Conservation (phyloP, 2,888 invertebrate species). For the Brenthis ino region DNA sequence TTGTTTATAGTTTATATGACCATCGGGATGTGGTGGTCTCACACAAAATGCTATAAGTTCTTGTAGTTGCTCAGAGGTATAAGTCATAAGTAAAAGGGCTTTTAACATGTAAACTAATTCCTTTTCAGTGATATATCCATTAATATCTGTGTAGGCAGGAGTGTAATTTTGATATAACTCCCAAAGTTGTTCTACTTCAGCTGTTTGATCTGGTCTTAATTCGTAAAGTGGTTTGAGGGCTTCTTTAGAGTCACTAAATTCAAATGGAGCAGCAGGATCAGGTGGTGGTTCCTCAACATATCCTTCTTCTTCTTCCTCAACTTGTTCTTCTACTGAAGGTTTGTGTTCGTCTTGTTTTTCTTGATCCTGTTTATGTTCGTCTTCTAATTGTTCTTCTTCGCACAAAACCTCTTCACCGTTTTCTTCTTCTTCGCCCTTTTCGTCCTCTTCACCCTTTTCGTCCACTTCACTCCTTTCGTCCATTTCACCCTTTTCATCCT, state of each 20-base stretch:
- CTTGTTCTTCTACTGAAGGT: conserved; percentile 45
- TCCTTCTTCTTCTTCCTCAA: conserved; percentile 63
- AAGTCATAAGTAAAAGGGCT: conserved; percentile 63
- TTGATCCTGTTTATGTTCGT: conserved; percentile 41
- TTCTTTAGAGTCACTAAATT: conserved; percentile 68
- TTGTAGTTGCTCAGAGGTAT: conserved; percentile 67
- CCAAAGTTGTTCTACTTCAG: conserved; percentile 73
- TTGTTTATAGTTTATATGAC: conserved; percentile 67
- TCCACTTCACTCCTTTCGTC: conserved; percentile 44
- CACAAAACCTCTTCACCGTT: conserved; percentile 38
- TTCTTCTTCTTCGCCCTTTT: conserved; percentile 39
- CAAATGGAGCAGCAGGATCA: conserved; percentile 69
- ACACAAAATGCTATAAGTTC: conserved; percentile 67
- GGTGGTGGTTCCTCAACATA: conserved; percentile 64
- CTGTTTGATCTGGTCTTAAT: conserved; percentile 66
- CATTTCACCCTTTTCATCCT: conserved; percentile 41
- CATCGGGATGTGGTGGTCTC: conserved; percentile 65
- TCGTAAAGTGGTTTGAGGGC: conserved; percentile 61
- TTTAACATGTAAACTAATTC: conserved; percentile 72
- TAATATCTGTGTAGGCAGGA: conserved; percentile 68
- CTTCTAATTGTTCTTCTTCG: conserved; percentile 38
- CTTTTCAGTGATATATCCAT: conserved; percentile 67
- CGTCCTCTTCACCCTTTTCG: conserved; percentile 41
- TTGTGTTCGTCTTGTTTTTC: conserved; percentile 46
- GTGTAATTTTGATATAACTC: conserved; percentile 68